Evolutionary conservation across 1,140 invertebrate species (phyloP).

Genomic region (Anoplophora glabripennis): DNA sequence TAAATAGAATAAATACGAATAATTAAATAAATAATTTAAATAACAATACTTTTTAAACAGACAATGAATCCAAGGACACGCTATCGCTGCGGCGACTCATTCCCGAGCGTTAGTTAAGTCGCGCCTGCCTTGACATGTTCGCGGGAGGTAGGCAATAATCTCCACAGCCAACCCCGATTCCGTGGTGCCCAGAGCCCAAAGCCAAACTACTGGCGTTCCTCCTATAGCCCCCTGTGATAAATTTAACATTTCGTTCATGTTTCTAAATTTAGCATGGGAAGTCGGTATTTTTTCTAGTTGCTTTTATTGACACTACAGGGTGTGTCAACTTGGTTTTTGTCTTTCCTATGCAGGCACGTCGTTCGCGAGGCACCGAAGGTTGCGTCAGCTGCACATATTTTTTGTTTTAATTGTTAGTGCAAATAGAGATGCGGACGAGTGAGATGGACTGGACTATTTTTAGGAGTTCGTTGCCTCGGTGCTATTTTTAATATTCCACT

Average conservation of each 20-base stretch:
- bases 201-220: slow-evolving; percentile 14
- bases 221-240: slow-evolving; percentile 31
- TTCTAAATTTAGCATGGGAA: slow-evolving; percentile 43
- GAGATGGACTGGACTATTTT: no score
- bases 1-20: no score
- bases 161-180: slow-evolving; percentile 1
- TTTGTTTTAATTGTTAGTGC: no score
- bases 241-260: slow-evolving; percentile 38
- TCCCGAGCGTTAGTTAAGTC: not conserved
- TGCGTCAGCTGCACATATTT: no score
- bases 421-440: no score
- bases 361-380: not conserved
- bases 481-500: no score
- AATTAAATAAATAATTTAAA: no score
- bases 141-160: not conserved
- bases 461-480: no score
- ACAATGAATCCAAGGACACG: no score
- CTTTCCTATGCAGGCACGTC: slow-evolving; percentile 16
- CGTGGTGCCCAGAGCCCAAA: slow-evolving; percentile 15
- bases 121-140: slow-evolving; percentile 2
- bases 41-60: no score
- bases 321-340: slow-evolving; percentile 26
- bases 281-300: slow-evolving; percentile 37
- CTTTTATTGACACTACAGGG: slow-evolving; percentile 28
- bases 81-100: no score